Base-by-base conservation (phyloP, 2,113 vertebrate genomes). In the Tyrannus savana region DNA sequence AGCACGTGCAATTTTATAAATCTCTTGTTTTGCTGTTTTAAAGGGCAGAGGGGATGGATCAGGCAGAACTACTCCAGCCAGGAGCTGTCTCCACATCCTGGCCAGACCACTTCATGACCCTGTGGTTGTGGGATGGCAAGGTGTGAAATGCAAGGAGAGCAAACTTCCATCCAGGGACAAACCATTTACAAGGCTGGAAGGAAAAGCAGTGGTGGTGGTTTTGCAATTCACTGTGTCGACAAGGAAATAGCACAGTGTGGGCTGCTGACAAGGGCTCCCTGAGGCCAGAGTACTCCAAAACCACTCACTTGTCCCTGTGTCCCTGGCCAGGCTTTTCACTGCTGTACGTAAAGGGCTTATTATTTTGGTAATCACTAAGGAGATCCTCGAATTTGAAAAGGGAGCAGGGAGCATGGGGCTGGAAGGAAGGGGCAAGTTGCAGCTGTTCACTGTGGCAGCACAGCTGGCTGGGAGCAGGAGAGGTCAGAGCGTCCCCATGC, bases 401-500 rank as follows among this genome's bases (percentile, higher is more conserved):
- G 39, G 60, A 44, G 33, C 25, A 30, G 39, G 19, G 31, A 81
- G 33, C 6, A 1, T 27, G 44, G 50, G 22, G 64, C 42, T 67
- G 72, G 55, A 55, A 84, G 44, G 50, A 53, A 6, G 10, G 37
- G 47, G 9, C 18, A 18, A 13, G 23, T 37, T 13, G 16, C 47
- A 31, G 31, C 58, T 7, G 2, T 28, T 47, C 3, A 7, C 58
- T 3, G 7, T 18, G 59, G 44, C 39, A 69, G 58, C 72, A 52
- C 18, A n/a, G 55, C 30, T 60, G 55, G 23, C 62, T 49, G 59
- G 62, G 50, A 47, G 68, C 69, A 56, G n/a, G 42, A 1, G 2
- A 69, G 22, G 18, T 37, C 59, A 44, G 37, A 1, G 8, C 1
- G 2, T 74, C 37, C 6, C 1, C 33, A 37, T 5, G 1, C 23